These are phyloP conservation scores for Synergus itoensis DNA, from an alignment of 2,888 invertebrate genomes.

Conservation along the genomic window DNA sequence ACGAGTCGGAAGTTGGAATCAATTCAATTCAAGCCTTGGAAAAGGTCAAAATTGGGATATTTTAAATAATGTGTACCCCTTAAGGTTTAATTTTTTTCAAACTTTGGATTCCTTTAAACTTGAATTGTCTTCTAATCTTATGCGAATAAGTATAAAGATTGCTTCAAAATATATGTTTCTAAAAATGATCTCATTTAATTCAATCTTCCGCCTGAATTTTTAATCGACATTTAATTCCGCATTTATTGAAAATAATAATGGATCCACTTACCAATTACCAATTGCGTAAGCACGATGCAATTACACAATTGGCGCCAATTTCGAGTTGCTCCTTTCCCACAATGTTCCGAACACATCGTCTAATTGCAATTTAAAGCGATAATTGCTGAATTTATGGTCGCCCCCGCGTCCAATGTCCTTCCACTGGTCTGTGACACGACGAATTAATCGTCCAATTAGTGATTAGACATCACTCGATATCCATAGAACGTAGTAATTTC, in stretches of 20 bases:
- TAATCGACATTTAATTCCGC: background rate
- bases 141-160: no score
- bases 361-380: slow-evolving; percentile 72
- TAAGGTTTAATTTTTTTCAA: no score
- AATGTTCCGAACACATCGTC: slow-evolving; percentile 58
- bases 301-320: slow-evolving; percentile 73
- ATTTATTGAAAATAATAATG: background rate
- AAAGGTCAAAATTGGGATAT: no score
- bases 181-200: background rate
- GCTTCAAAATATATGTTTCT: no score
- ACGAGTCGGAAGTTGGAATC: no score
- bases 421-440: background rate
- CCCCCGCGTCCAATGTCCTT: slow-evolving; percentile 43
- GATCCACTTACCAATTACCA: slow-evolving; percentile 47
- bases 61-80: no score
- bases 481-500: background rate
- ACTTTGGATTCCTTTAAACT: no score
- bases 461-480: slow-evolving; percentile 34
- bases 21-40: no score
- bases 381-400: slow-evolving; percentile 74
- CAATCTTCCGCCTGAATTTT: background rate
- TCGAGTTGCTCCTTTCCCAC: slow-evolving; percentile 72
- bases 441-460: slow-evolving; percentile 32
- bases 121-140: no score
- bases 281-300: slow-evolving; percentile 62